Base-by-base conservation (phyloP, 2,797 vertebrate genomes). In the Hippocampus kuda region DNA sequence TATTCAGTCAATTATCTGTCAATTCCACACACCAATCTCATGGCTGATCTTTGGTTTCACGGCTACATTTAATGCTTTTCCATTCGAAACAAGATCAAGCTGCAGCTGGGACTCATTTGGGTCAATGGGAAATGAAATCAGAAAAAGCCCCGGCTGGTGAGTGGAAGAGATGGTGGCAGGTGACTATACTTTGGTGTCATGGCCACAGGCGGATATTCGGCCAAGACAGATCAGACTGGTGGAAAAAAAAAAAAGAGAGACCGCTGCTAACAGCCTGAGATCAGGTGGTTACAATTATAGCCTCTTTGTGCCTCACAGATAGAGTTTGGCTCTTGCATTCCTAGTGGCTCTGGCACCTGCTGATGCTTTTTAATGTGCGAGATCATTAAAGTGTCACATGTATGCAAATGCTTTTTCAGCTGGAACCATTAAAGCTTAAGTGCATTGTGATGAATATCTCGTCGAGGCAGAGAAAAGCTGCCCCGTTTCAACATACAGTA, bases 21-120 rank as follows among this genome's bases (percentile, higher is more conserved):
- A 70, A 65, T 77, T 83, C 75, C 70, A 68, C 74, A 76, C 73
- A 79, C 72, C 76, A 65, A 86, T 73, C 76, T 81, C 60, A 68
- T 76, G 73, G 77, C 74, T 68, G 78, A 79, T 73, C 75, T 75
- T 73, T 80, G 77, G 74, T 81, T 86, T 82, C 77, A 77, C 77
- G 65, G 76, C 77, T 83, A 77, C 77, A 79, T 84, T 85, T 79
- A 81, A 81, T 76, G 80, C 74, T 78, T 85, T 79, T 77, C 83
- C 79, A 78, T 85, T 85, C 78, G 81, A 86, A 84, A 87, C 75
- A 74, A 87, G 86, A 86, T 86, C 82, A 84, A 56, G 70, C 76
- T 79, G 82, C 86, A 86, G 84, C 83, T 85, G 81, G 77, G 83
- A 79, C 81, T 83, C 79, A 75, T 87, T 80, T 80, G 74, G 77